These are phyloP conservation scores for Urechis unicinctus DNA, from an alignment of 2,888 invertebrate species.

Conservation along the genomic window DNA sequence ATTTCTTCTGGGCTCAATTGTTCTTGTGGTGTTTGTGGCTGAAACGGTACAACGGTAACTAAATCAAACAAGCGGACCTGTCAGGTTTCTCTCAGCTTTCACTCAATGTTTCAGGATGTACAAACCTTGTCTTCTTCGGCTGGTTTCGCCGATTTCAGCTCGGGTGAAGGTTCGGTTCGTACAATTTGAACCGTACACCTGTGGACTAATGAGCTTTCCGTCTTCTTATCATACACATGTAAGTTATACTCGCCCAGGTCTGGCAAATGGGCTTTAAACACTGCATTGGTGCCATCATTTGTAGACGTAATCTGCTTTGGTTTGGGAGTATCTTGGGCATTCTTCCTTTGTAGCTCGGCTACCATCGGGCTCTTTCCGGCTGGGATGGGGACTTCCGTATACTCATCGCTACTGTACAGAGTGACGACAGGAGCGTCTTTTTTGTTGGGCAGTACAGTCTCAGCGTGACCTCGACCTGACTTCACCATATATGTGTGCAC, in stretches of 20 bases:
- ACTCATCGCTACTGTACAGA: neutral
- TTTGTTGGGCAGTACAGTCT: neutral
- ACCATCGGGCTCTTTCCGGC: slow-evolving; percentile 10
- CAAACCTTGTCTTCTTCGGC: too few relatives aligned
- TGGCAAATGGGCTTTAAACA: slow-evolving; percentile 30
- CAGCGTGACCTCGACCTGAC: neutral
- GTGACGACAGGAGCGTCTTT: neutral
- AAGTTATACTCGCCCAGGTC: slow-evolving; percentile 40
- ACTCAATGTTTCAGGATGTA: too few relatives aligned
- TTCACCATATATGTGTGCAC: slow-evolving; percentile 2
- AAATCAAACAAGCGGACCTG: too few relatives aligned
- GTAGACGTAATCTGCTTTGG: slow-evolving; percentile 23
- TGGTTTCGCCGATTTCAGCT: too few relatives aligned
- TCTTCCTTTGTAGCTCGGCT: slow-evolving; percentile 33
- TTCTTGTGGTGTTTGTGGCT: too few relatives aligned
- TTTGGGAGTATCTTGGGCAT: slow-evolving; percentile 32
- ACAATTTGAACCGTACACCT: neutral
- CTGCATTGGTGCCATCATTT: slow-evolving; percentile 22
- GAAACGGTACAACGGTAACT: too few relatives aligned
- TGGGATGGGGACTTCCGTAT: neutral
- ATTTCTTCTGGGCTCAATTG: too few relatives aligned
- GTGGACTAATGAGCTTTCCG: slow-evolving; percentile 5
- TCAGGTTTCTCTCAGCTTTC: too few relatives aligned
- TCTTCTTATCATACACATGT: slow-evolving; percentile 26
- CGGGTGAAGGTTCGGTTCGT: neutral